Evolutionary conservation across 1,140 invertebrate species (phyloP).

Genomic region (Brachionus koreanus): DNA sequence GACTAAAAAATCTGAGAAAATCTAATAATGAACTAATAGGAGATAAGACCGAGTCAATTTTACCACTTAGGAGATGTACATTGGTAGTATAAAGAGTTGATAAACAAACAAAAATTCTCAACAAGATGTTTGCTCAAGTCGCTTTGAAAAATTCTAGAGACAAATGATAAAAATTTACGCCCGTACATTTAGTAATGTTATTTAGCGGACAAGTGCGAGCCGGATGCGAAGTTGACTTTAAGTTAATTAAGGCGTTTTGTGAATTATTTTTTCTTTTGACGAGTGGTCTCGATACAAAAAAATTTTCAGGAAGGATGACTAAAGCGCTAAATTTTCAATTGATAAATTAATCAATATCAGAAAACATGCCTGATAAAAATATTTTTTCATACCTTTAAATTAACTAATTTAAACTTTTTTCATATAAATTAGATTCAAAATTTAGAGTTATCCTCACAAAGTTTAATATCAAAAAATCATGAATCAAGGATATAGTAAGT

Average conservation of each 20-base stretch:
- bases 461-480: background rate
- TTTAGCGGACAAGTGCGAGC: background rate
- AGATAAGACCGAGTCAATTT: background rate
- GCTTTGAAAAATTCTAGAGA: background rate
- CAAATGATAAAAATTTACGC: constrained; percentile 7
- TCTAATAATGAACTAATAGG: background rate
- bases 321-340: constrained; percentile 2
- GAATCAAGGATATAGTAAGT: constrained; percentile 20
- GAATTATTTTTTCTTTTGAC: constrained; percentile 1
- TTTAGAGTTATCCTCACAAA: background rate
- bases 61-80: background rate
- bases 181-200: background rate
- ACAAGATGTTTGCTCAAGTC: background rate
- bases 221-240: background rate
- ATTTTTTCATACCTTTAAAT: background rate
- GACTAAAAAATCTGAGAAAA: background rate
- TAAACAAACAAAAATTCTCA: background rate
- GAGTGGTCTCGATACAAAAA: background rate
- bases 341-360: background rate
- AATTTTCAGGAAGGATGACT: constrained; percentile 20
- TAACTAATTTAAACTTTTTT: background rate
- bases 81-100: background rate
- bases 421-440: background rate
- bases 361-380: background rate
- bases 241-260: background rate